These are phyloP conservation scores for Anguilla pacifica DNA, from an alignment of 2,797 vertebrate genomes.

Conservation along the genomic window DNA sequence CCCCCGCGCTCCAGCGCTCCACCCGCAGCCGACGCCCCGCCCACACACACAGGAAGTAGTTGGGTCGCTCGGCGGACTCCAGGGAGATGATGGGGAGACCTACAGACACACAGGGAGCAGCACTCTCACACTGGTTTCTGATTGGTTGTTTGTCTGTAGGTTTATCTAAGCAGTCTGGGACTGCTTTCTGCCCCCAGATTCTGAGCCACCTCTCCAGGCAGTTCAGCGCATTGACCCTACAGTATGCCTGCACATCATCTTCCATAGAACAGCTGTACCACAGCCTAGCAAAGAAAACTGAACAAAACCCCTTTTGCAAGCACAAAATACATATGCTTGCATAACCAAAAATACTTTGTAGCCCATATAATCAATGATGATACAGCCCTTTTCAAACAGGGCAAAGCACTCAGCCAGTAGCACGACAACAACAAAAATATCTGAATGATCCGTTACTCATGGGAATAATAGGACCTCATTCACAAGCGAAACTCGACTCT, in stretches of 20 bases:
- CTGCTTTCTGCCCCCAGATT: neutral
- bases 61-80: conserved; percentile 95
- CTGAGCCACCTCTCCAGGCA: neutral
- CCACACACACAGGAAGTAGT: conserved; percentile 86
- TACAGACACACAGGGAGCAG: conserved; percentile 51
- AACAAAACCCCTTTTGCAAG: no score
- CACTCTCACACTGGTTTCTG: neutral
- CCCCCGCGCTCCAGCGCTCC: conserved; percentile 82
- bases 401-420: no score
- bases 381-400: no score
- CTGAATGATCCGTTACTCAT: neutral
- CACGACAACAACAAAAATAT: no score
- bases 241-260: neutral
- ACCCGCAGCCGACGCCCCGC: conserved; percentile 74
- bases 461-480: neutral
- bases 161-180: neutral
- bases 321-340: no score
- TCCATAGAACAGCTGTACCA: neutral
- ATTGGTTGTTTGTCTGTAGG: neutral
- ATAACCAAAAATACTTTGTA: no score
- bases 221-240: neutral
- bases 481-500: neutral
- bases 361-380: no score
- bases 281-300: neutral
- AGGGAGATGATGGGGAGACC: conserved; percentile 86